phyloP scores from a whole-genome alignment of 2,113 vertebrate genomes.

The Perca fluviatilis region DNA sequence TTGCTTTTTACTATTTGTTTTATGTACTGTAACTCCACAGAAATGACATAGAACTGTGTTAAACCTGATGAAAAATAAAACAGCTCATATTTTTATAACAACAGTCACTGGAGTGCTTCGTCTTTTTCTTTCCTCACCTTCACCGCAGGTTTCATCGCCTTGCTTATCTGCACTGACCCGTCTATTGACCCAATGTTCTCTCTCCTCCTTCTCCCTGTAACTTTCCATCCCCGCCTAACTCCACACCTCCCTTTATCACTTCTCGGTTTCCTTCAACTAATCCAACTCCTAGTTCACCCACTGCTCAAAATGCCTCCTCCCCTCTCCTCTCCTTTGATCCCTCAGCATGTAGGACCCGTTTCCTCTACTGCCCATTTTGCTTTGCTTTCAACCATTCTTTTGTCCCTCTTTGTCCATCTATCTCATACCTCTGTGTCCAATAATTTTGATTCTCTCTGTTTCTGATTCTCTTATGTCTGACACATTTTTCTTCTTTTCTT shows the following conservation, averaged over 20 bases:
- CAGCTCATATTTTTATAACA: background rate
- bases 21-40: background rate
- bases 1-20: constrained; percentile 15
- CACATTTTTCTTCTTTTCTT: constrained; percentile 1
- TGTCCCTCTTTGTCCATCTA: background rate
- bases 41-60: background rate
- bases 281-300: background rate
- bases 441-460: constrained; percentile 12
- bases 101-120: background rate
- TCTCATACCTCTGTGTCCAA: constrained; percentile 6
- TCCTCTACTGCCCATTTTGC: constrained; percentile 10
- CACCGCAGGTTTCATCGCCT: constrained; percentile 25
- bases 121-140: constrained; percentile 22
- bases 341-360: constrained; percentile 7
- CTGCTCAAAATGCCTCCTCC: background rate
- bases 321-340: constrained; percentile 28
- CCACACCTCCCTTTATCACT: constrained; percentile 3
- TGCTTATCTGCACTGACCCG: constrained; percentile 40
- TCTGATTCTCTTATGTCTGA: constrained; percentile 9
- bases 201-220: constrained; percentile 9
- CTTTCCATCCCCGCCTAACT: constrained; percentile 17
- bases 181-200: constrained; percentile 45
- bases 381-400: constrained; percentile 20
- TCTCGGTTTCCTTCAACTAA: constrained; percentile 23
- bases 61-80: background rate